Evolutionary conservation across 2,888 invertebrate species (phyloP), one percentile per base, ranked within the genome.

Genomic region (Rhopalosiphum nymphaeae): DNA sequence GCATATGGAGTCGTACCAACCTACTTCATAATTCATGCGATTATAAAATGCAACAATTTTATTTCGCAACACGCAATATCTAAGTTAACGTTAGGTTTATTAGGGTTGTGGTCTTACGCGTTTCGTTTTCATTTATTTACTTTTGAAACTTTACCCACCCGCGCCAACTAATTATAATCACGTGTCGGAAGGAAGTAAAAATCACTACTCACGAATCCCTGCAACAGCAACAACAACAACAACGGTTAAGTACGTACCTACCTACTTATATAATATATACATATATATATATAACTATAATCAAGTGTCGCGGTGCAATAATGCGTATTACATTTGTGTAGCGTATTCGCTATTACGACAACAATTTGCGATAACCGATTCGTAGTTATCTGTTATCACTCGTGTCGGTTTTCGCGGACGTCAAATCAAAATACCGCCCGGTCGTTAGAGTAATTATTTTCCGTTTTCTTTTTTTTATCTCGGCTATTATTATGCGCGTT

Each of bases 41-140:
- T 78, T 36, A 78, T 36, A 78, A 36, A 78, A 78, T 78, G 78
- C 78, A 78, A 78, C 78, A 78, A 78, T 78, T 36, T 78, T 78
- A 78, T 78, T 78, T 78, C 78, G 7, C 36, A 78, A 2, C 36
- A 78, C 36, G 36, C 78, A 21, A 78, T 36, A 78, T 21, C 21
- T 36, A 16, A 78, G 78, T 36, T 36, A 78, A 36, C 21, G 9
- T 42, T 36, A 78, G 36, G 78, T 78, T 78, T 78, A 78, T 78
- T 36, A 9, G 21, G 36, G 21, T 11, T 36, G 78, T 36, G 36
- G 78, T 78, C 78, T 78, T 9, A 21, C 5, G 36, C 21, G 36
- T 78, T 78, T 78, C 78, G 78, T 78, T 78, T 78, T 78, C 78
- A 78, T 78, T 78, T 78, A 21, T 78, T 78, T 78, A 42, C 78